Conservation (phyloP, 1,140 invertebrate species). For the Euura lappo region DNA sequence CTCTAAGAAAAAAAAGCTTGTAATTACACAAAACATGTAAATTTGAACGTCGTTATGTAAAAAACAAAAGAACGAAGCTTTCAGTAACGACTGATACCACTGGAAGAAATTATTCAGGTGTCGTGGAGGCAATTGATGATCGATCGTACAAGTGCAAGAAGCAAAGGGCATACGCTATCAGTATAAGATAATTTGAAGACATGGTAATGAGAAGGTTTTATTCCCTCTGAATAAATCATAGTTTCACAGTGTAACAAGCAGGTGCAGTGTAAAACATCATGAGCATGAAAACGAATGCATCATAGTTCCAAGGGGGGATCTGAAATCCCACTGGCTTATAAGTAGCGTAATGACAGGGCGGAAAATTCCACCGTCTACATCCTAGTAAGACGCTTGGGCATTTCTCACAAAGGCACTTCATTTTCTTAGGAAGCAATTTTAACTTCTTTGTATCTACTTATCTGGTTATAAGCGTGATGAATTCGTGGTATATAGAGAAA, state of each 20-base stretch:
- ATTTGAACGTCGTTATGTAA: too few relatives aligned
- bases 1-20: too few relatives aligned
- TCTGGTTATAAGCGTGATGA: not conserved
- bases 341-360: not conserved
- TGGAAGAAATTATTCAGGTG: too few relatives aligned
- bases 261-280: not conserved
- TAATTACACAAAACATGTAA: too few relatives aligned
- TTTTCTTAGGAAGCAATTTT: not conserved
- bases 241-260: not conserved
- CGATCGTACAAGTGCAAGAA: not conserved
- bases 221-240: not conserved
- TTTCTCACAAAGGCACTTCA: not conserved
- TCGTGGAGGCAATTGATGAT: too few relatives aligned
- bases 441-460: not conserved
- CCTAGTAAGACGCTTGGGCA: not conserved
- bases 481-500: not conserved
- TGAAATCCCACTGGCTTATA: too few relatives aligned
- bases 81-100: too few relatives aligned
- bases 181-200: not conserved
- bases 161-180: not conserved
- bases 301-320: too few relatives aligned
- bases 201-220: slow-evolving; percentile 1
- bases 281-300: not conserved
- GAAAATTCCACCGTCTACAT: not conserved
- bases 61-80: too few relatives aligned